phyloP scores from a whole-genome alignment of 1,140 invertebrate species.

The Bombus difficillimus region DNA sequence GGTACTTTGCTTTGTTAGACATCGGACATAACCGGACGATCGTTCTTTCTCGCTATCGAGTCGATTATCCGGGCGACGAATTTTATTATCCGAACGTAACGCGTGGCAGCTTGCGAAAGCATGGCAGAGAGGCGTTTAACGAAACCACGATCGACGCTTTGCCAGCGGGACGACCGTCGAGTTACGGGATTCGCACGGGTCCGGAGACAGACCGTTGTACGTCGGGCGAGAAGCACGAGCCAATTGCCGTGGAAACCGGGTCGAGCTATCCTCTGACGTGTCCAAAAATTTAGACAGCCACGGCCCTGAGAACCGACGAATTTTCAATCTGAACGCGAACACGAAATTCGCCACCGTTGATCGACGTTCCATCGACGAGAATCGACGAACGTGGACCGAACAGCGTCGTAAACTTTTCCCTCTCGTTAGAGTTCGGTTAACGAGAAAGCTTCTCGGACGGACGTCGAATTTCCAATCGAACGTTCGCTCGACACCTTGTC shows the following conservation, averaged over 20 bases:
- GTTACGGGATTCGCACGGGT: not conserved
- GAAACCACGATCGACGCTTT: not conserved
- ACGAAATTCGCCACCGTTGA: not conserved
- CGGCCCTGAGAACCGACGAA: not conserved
- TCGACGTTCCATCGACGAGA: no score
- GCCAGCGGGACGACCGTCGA: no score
- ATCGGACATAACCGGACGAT: no score
- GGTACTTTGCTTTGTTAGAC: not conserved
- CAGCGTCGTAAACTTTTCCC: not conserved
- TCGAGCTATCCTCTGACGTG: not conserved
- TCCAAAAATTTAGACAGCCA: not conserved
- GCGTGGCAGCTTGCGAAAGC: not conserved
- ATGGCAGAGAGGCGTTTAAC: not conserved
- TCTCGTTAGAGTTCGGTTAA: not conserved
- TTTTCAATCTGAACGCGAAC: not conserved
- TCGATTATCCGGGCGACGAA: conserved; percentile 32
- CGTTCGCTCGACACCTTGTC: not conserved
- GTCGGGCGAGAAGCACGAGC: not conserved
- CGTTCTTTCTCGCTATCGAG: not conserved
- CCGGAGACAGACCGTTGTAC: not conserved
- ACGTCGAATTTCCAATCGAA: not conserved
- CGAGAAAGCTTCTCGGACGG: not conserved
- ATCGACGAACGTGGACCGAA: not conserved
- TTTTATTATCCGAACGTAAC: conserved; percentile 37
- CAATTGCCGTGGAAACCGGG: conserved; percentile 34